phyloP scores from a whole-genome alignment of 2,113 vertebrate species.

The Marcusenius ussheri region DNA sequence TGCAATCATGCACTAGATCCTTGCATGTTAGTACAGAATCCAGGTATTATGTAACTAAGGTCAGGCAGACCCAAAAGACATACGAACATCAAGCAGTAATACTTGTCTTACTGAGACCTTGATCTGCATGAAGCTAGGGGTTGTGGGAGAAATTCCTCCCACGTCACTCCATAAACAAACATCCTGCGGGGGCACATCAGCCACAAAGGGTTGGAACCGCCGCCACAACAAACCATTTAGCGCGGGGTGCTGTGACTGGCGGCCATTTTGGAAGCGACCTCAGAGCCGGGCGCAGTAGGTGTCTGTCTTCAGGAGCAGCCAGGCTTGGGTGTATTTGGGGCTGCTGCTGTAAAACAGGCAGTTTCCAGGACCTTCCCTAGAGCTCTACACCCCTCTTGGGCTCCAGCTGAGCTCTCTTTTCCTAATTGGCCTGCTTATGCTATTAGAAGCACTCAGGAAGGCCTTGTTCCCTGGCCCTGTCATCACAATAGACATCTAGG shows the following conservation, averaged over 20 bases:
- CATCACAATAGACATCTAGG: neutral
- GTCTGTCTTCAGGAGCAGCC: neutral
- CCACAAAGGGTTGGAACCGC: neutral
- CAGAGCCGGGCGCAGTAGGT: neutral
- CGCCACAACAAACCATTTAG: neutral
- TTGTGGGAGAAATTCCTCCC: neutral
- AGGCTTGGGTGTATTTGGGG: neutral
- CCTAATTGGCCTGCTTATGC: slow-evolving; percentile 2
- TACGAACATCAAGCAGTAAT: neutral
- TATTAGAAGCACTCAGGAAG: neutral
- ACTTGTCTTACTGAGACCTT: neutral
- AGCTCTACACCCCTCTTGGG: neutral
- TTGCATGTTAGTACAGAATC: neutral
- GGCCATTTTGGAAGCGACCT: neutral
- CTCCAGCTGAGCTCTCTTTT: slow-evolving; percentile 5
- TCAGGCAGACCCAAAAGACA: neutral
- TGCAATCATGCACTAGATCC: neutral
- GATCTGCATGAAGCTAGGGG: neutral
- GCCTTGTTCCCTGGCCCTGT: neutral
- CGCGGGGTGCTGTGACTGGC: neutral
- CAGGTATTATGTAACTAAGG: neutral
- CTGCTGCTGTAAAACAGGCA: slow-evolving; percentile 1
- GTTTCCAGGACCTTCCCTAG: neutral
- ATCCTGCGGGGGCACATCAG: neutral
- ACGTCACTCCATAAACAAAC: neutral